Evolutionary conservation across 2,113 vertebrate genomes (phyloP).

Genomic region (Syngnathoides biaculeatus): DNA sequence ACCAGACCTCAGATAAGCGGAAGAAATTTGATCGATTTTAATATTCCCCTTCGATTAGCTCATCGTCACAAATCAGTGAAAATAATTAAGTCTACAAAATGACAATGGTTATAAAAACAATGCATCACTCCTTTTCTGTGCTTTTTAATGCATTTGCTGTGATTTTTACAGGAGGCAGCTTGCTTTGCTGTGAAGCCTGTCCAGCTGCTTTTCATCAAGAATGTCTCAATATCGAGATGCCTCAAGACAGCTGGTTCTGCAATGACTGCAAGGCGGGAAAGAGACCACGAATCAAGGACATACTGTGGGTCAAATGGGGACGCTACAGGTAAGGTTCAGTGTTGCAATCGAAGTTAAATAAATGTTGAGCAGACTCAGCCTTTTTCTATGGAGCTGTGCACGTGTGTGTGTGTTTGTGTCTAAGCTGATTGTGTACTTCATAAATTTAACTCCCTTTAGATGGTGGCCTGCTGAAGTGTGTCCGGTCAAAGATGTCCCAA

Average conservation of each 20-base stretch:
- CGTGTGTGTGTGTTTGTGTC: too few species aligned
- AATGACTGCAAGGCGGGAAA: slow-evolving; percentile 97
- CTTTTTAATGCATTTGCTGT: slow-evolving; percentile 6
- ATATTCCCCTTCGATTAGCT: not conserved
- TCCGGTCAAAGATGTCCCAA: slow-evolving; percentile 86
- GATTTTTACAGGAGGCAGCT: slow-evolving; percentile 83
- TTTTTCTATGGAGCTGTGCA: too few species aligned
- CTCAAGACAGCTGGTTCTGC: slow-evolving; percentile 97
- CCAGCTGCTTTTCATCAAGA: slow-evolving; percentile 97
- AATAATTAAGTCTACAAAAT: not conserved
- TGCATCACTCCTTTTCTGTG: not conserved
- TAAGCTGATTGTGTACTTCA: not conserved
- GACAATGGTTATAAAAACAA: not conserved
- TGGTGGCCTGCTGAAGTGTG: slow-evolving; percentile 99
- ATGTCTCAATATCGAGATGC: slow-evolving; percentile 98
- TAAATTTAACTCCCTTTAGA: slow-evolving; percentile 57
- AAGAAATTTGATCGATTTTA: not conserved
- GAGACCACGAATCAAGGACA: slow-evolving; percentile 94
- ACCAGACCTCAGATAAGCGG: too few species aligned
- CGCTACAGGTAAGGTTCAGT: slow-evolving; percentile 83
- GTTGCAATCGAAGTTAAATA: not conserved
- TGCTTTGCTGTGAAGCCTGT: slow-evolving; percentile 96
- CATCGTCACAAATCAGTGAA: not conserved
- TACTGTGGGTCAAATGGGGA: slow-evolving; percentile 98
- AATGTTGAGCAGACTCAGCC: not conserved